Evolutionary conservation across 2,113 vertebrate species (phyloP).

Genomic region (Actinemys pallida): DNA sequence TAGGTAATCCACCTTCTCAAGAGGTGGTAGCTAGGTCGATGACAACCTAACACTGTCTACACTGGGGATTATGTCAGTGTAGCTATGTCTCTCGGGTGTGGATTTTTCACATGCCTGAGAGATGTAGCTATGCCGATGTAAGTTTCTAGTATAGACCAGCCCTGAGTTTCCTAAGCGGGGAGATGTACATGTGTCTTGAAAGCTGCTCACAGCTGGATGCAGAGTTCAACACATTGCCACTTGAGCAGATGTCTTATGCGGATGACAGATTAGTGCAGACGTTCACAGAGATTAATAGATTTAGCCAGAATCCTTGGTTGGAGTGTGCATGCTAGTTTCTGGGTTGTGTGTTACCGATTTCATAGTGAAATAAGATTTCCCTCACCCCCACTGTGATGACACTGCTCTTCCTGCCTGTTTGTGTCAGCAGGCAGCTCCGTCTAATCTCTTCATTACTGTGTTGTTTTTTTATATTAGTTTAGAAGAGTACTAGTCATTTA

Average conservation of each 20-base stretch:
- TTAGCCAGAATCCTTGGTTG: not conserved
- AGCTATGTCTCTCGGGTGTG: not conserved
- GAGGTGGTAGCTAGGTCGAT: not conserved
- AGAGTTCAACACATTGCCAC: not conserved
- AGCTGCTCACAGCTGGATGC: not conserved
- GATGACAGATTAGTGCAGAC: not conserved
- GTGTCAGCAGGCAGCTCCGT: not conserved
- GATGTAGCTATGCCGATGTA: not conserved
- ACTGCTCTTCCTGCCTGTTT: not conserved
- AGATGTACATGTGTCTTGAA: not conserved
- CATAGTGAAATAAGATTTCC: not conserved
- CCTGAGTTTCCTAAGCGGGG: not conserved
- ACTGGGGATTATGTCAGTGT: not conserved
- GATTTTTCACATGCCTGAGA: not conserved
- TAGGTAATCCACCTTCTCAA: not conserved
- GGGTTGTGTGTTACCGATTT: not conserved
- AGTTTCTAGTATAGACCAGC: not conserved
- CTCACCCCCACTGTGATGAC: not conserved
- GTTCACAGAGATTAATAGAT: not conserved
- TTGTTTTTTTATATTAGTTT: not conserved
- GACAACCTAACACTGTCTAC: not conserved
- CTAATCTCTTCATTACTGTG: not conserved
- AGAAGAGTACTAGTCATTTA: not conserved
- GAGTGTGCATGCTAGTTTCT: not conserved
- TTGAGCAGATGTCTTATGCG: not conserved